Evolutionary conservation across 2,888 invertebrate species (phyloP).

Genomic region (Lasiommata megera): DNA sequence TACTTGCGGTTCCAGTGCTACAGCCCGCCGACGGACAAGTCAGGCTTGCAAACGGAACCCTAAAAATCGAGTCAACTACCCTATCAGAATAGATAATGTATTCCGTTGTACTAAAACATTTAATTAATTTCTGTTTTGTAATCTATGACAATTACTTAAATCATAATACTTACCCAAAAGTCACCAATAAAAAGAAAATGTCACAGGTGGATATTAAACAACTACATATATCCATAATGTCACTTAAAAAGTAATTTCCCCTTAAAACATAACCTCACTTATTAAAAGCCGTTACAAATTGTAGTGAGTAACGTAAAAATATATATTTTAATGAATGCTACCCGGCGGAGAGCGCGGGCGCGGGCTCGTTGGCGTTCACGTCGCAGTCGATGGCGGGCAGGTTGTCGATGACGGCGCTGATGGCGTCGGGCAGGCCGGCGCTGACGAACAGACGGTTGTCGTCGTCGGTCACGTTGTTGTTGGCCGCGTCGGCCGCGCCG

Average conservation of each 20-base stretch:
- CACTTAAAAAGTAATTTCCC: neutral
- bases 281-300: neutral
- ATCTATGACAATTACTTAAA: too few species aligned
- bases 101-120: too few species aligned
- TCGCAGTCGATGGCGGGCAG: conserved; percentile 70
- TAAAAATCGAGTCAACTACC: too few species aligned
- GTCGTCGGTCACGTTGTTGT: conserved; percentile 18
- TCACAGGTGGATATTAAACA: neutral
- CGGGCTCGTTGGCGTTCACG: conserved; percentile 67
- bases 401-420: conserved; percentile 63
- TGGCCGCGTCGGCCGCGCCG: conserved; percentile 22
- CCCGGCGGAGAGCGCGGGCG: too few species aligned
- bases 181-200: neutral
- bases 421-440: conserved; percentile 35
- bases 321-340: neutral
- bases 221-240: neutral
- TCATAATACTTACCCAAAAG: too few species aligned
- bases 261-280: conserved; percentile 4
- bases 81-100: too few species aligned
- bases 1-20: too few species aligned
- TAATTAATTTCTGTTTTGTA: too few species aligned
- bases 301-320: neutral
- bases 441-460: conserved; percentile 17
- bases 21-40: too few species aligned
- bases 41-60: too few species aligned